Percentiles rank a stretch among this genome's conserved stretches.
Evolutionary conservation across 2,113 vertebrate genomes (phyloP).

Genomic region (Xiphophorus hellerii): DNA sequence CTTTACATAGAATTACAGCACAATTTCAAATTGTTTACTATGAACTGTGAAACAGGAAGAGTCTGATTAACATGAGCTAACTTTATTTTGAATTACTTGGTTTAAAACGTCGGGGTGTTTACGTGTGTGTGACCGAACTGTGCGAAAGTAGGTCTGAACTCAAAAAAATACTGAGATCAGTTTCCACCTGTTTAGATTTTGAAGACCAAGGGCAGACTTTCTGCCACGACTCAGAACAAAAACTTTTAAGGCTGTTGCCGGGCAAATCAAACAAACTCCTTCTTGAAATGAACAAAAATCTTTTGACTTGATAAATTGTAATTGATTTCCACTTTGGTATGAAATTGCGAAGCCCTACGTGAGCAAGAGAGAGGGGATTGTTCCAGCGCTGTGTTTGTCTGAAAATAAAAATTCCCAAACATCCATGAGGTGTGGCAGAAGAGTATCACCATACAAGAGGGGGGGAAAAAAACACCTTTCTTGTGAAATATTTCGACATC

Average conservation of each 20-base stretch:
- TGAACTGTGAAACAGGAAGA: slow-evolving; percentile 12
- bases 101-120: neutral
- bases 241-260: neutral
- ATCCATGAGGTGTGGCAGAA: neutral
- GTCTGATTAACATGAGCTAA: slow-evolving; percentile 21
- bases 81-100: slow-evolving; percentile 42
- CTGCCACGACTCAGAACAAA: neutral
- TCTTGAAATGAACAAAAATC: neutral
- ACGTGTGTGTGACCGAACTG: slow-evolving; percentile 31
- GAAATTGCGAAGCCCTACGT: neutral
- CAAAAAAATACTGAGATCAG: slow-evolving; percentile 34
- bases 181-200: slow-evolving; percentile 19
- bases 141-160: slow-evolving; percentile 28
- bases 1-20: neutral
- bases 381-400: neutral
- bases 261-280: neutral
- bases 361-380: neutral
- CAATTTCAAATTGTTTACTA: slow-evolving; percentile 17
- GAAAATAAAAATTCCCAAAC: neutral
- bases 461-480: neutral
- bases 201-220: slow-evolving; percentile 24
- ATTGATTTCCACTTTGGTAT: neutral
- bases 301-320: neutral
- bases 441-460: fast-evolving
- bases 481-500: neutral